These are phyloP conservation scores for Seriola quinqueradiata DNA, from an alignment of 2,113 vertebrate species.

Conservation along the genomic window DNA sequence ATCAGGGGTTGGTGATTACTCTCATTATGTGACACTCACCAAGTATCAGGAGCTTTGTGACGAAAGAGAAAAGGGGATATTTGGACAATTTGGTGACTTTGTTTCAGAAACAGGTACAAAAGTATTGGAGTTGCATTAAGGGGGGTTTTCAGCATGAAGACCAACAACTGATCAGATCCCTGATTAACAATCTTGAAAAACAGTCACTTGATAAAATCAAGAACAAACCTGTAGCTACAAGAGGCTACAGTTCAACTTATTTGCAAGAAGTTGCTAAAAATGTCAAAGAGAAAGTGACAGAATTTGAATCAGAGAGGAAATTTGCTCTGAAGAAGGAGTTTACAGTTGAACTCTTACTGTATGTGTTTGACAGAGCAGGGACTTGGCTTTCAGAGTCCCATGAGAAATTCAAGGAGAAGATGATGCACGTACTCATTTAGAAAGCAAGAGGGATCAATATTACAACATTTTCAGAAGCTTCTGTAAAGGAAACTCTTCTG, in stretches of 20 bases:
- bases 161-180: neutral
- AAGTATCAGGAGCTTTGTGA: neutral
- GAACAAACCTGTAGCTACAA: conserved; percentile 38
- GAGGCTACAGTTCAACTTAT: conserved; percentile 38
- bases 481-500: conserved; percentile 76
- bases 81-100: no score
- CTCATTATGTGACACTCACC: neutral
- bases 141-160: neutral
- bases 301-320: neutral
- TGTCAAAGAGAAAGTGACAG: conserved; percentile 25
- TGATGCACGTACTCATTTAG: conserved; percentile 66
- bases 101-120: no score
- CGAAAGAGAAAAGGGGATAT: neutral
- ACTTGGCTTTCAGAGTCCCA: conserved; percentile 73
- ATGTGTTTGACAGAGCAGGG: conserved; percentile 63
- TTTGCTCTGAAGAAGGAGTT: conserved; percentile 66
- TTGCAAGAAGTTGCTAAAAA: conserved; percentile 68
- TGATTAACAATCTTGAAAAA: neutral
- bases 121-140: no score
- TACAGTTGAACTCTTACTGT: conserved; percentile 56
- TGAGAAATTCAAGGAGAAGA: conserved; percentile 57
- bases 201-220: neutral
- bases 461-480: conserved; percentile 75
- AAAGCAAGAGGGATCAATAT: conserved; percentile 30
- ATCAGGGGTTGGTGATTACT: conserved; percentile 1